Base-by-base conservation (phyloP, 2,888 invertebrate genomes). In the Trilocha varians region DNA sequence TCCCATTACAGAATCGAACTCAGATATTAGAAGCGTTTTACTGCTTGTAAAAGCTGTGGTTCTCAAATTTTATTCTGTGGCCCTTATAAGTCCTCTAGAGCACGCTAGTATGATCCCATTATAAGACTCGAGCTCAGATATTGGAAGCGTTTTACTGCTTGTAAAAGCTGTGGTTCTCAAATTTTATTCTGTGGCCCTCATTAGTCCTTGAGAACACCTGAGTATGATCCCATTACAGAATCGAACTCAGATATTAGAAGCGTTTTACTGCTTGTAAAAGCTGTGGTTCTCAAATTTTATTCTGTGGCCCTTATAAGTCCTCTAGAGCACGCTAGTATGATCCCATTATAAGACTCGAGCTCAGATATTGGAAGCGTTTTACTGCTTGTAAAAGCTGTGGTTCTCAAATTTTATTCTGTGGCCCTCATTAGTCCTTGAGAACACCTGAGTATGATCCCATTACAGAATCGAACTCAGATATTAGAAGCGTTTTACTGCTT, bases 81-180 rank as follows among this genome's bases (percentile, higher is more conserved):
- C n/a, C n/a, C n/a, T n/a, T n/a, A n/a, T n/a, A n/a, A n/a, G n/a
- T n/a, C n/a, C n/a, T n/a, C n/a, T n/a, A n/a, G n/a, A n/a, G 67
- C 63, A 65, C 67, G 66, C 64, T 63, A 60, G 64, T 59, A 61
- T 57, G 65, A 70, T 65, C 66, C 72, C 62, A 72, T 74, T 71
- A 70, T 68, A 49, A 16, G 34, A 33, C n/a, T n/a, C 11, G 25
- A 25, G 11, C 50, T 44, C 41, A 52, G 40, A 42, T 46, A 48
- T 50, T 46, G 44, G 17, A 34, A 34, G 25, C 14, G 39, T 34
- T 39, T 39, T 34, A 39, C 39, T 39, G 39, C 34, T 39, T 39
- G 13, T n/a, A n/a, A n/a, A 37, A 39, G 25, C 15, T 8, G 34
- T n/a, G n/a, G n/a, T n/a, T n/a, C n/a, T n/a, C n/a, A n/a, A n/a